Evolutionary conservation across 2,113 vertebrate genomes (phyloP), one percentile per base, ranked within the genome.

Genomic region (Lamprotornis superbus): DNA sequence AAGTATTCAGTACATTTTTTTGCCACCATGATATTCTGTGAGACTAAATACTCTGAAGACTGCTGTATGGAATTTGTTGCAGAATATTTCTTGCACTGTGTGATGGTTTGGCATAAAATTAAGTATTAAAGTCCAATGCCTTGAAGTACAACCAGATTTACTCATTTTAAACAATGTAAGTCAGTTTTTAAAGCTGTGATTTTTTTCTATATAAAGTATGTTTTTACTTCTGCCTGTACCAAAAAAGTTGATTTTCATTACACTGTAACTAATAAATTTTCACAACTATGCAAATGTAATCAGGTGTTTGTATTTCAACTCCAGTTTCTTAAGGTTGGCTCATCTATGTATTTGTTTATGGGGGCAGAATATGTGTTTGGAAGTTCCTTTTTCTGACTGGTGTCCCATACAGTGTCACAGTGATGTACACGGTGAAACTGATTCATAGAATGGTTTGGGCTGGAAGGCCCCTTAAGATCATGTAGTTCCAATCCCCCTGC

Each of bases 221-320:
- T 95, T 97, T 96, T 97, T 96, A 96, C 35, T 96, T 96, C 80
- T 90, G 90, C 90, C 87, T 97, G 89, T 97, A 95, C 89, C 95
- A 96, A 96, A 83, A 93, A 80, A 69, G 64, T 82, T 87, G 60
- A 84, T 91, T 95, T 95, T 92, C 92, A 84, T 91, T 78, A 95
- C 90, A 94, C 79, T 91, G 95, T 96, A 94, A 95, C 90, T 93
- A 97, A 97, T 97, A 97, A 96, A 97, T 95, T 82, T 97, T 96
- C 97, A 94, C 90, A 92, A 93, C 86, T 91, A 85, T 95, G 94
- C 84, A 95, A 96, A 87, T 84, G 33, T 88, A 88, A 94, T 28
- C 33, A 77, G 85, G 85, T 56, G 83, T 92, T 79, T 79, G 61
- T 53, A 73, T 94, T 87, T 83, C 81, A 92, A 64, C 28, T 89